Percentiles rank a stretch among this genome's conserved stretches.
Conservation (phyloP, 2,888 invertebrate species). For the Leptogaster cylindrica region DNA sequence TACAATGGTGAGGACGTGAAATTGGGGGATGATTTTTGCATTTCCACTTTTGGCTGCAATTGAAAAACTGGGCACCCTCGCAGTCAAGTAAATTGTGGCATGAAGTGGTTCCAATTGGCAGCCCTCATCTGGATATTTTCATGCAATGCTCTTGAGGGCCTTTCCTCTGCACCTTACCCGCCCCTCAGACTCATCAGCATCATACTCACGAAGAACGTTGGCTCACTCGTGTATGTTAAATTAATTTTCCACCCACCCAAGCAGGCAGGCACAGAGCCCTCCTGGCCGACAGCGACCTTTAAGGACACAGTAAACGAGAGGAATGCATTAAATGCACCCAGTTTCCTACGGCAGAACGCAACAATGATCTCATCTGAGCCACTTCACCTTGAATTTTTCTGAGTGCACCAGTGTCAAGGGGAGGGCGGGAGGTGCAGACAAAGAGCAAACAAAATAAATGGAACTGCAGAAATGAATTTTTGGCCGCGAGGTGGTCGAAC, state of each 20-base stretch:
- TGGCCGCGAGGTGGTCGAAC: background rate
- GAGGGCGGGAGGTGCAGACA: no score
- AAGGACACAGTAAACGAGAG: conserved; percentile 1
- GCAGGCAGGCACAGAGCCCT: no score
- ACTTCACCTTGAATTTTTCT: conserved; percentile 16
- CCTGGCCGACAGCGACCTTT: background rate
- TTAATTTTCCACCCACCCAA: background rate
- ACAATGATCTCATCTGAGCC: background rate
- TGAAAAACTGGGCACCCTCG: background rate
- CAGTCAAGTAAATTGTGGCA: no score
- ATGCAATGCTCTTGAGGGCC: background rate
- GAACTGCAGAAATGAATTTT: no score
- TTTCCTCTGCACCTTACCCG: background rate
- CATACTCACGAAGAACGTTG: background rate
- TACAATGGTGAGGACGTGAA: no score
- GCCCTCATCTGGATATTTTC: no score
- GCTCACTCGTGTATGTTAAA: background rate
- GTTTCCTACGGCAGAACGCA: background rate
- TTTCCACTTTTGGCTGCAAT: no score
- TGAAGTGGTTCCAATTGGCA: no score
- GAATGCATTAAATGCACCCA: conserved; percentile 1
- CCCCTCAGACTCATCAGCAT: background rate
- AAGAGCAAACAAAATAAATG: no score
- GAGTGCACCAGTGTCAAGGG: background rate
- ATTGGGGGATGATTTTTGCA: no score